These are phyloP conservation scores for Nezara viridula DNA, from an alignment of 2,888 invertebrate species.

Conservation along the genomic window DNA sequence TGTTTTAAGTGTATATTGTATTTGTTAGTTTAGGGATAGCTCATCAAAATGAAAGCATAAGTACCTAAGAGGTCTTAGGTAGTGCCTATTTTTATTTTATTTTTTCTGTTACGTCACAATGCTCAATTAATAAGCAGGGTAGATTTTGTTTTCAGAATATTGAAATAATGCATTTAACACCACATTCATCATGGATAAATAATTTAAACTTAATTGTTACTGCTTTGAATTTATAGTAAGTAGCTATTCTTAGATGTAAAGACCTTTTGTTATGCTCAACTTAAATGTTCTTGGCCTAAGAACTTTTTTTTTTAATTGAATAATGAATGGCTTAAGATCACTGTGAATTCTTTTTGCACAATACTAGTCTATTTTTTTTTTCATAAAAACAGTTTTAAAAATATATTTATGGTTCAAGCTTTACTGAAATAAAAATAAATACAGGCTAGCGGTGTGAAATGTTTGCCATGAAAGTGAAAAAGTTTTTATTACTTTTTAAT, in stretches of 20 bases:
- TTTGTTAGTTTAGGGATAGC: background rate
- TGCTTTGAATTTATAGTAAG: background rate
- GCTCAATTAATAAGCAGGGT: slow-evolving; percentile 15
- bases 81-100: background rate
- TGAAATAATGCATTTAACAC: background rate
- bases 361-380: background rate
- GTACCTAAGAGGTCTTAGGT: background rate
- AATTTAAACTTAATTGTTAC: background rate
- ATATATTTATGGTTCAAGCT: background rate
- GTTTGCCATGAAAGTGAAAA: background rate
- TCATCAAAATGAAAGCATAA: background rate
- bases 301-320: background rate
- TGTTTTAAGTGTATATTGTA: background rate
- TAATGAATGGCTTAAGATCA: background rate
- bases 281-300: background rate
- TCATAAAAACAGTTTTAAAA: background rate
- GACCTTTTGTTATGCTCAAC: background rate
- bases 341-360: background rate
- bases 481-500: background rate
- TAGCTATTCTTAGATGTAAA: background rate
- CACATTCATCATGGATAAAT: background rate
- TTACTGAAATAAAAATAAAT: background rate
- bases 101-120: background rate
- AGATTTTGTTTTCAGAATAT: slow-evolving; percentile 10
- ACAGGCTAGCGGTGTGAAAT: background rate